Percentiles rank a stretch among this genome's conserved stretches.
Conservation (phyloP, 2,888 invertebrate genomes). For the Plebejus anna region DNA sequence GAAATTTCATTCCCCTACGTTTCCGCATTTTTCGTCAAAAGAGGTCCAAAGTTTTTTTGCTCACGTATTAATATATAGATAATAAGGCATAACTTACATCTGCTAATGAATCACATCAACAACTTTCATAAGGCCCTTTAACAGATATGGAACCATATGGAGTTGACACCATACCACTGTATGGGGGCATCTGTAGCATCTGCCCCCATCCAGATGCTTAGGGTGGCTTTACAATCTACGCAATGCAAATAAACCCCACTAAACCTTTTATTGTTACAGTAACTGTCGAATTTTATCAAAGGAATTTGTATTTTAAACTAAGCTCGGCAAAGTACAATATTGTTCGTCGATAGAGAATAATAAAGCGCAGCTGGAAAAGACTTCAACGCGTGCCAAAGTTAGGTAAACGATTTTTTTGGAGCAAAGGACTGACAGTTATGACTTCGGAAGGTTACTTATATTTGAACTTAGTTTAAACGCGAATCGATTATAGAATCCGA, state of each 20-base stretch:
- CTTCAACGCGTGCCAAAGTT: constrained; percentile 5
- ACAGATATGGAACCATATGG: not conserved
- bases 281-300: not conserved
- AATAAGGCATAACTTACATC: not conserved
- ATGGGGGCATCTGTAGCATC: not conserved
- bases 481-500: not conserved
- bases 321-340: not conserved
- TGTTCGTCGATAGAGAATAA: not conserved
- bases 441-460: not conserved
- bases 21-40: too few species aligned
- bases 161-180: not conserved
- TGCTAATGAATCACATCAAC: not conserved
- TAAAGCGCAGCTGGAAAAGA: constrained; percentile 5
- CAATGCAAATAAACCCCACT: not conserved
- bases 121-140: not conserved
- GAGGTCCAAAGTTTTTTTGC: too few species aligned
- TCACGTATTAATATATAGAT: too few species aligned
- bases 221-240: constrained; percentile 1
- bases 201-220: not conserved
- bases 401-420: not conserved
- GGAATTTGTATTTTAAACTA: not conserved
- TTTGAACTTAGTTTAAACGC: not conserved
- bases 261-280: constrained; percentile 3
- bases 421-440: not conserved
- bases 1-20: too few species aligned